Percentiles rank a stretch among this genome's conserved stretches.
phyloP scores from a whole-genome alignment of 2,797 vertebrate genomes.

The Tangara arthus region DNA sequence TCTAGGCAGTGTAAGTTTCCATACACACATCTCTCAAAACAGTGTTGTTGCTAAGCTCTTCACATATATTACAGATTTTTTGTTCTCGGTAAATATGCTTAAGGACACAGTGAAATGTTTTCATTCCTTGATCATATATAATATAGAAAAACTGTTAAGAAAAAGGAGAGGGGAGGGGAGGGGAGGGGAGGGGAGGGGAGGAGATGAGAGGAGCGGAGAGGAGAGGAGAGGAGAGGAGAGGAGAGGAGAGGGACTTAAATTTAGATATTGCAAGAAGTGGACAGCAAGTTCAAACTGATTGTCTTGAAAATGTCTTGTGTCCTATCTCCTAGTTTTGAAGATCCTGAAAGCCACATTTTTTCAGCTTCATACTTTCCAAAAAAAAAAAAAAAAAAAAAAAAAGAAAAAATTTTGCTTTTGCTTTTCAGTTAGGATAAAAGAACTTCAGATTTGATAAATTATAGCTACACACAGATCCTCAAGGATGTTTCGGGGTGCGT shows the following conservation, averaged over 20 bases:
- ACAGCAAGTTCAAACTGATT: background rate
- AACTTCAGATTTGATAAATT: background rate
- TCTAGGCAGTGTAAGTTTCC: background rate
- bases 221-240: no score
- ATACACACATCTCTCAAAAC: background rate
- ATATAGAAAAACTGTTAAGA: background rate
- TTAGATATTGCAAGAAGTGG: background rate
- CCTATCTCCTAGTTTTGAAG: background rate
- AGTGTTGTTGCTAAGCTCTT: background rate
- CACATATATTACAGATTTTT: background rate
- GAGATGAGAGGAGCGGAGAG: background rate
- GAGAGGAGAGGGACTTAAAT: background rate
- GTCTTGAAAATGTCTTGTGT: background rate
- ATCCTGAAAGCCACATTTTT: background rate
- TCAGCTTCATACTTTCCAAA: background rate
- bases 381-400: no score
- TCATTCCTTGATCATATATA: background rate
- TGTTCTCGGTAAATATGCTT: background rate
- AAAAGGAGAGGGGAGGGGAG: background rate
- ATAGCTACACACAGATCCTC: background rate
- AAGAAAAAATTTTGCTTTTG: background rate
- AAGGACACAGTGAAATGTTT: background rate
- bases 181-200: background rate
- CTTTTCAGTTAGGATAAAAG: background rate
- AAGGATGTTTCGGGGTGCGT: fast-evolving